phyloP scores from a whole-genome alignment of 2,113 vertebrate species.

The Thunnus thynnus region DNA sequence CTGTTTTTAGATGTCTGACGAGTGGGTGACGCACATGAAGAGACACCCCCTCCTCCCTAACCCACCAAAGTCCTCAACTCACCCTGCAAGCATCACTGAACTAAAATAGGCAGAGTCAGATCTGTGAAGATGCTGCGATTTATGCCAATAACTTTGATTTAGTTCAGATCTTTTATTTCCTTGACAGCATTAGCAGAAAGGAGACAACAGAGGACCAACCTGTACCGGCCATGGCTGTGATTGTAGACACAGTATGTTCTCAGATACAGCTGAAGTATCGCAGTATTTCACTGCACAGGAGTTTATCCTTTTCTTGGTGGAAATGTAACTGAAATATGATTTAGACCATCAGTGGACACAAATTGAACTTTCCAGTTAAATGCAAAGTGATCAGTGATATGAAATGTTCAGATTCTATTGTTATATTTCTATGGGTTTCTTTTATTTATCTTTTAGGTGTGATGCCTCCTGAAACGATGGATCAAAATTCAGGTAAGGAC shows the following conservation, averaged over 20 bases:
- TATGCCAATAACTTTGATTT: neutral
- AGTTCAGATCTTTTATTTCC: neutral
- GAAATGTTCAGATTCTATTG: too few relatives aligned
- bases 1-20: constrained; percentile 74
- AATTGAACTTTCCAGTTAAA: neutral
- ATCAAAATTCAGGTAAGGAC: too few relatives aligned
- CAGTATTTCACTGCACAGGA: too few relatives aligned
- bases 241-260: neutral
- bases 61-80: constrained; percentile 15
- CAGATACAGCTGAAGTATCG: neutral
- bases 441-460: too few relatives aligned
- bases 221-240: neutral
- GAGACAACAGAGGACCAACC: neutral
- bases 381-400: neutral
- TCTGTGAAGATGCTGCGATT: constrained; percentile 25
- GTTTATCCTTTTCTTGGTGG: neutral
- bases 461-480: neutral
- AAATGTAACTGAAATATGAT: neutral
- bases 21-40: constrained; percentile 65
- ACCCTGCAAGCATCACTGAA: constrained; percentile 24
- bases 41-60: constrained; percentile 10
- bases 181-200: neutral
- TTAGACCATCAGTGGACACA: neutral
- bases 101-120: constrained; percentile 62
- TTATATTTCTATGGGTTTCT: too few relatives aligned